Evolutionary conservation across 2,113 vertebrate genomes (phyloP), one percentile per base, ranked within the genome.

Genomic region (Tetrao urogallus): DNA sequence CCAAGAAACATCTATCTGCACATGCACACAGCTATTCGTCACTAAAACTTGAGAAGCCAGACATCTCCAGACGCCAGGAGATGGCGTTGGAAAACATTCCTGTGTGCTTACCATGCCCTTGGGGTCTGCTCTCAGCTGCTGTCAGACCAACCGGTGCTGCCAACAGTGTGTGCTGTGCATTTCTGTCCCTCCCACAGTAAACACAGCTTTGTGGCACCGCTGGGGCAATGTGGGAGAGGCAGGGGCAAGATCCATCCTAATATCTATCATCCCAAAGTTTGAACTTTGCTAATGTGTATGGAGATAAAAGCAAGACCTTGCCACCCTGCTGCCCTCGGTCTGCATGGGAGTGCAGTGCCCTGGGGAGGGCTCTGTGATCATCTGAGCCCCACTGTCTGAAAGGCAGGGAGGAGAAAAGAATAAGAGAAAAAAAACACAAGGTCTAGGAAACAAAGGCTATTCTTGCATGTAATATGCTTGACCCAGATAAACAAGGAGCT

Each of bases 1-100:
- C 7, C 50, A 22, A 75, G 25, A 93, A 93, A 40, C 38, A 92
- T 87, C 52, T 74, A 91, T 87, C 42, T 74, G 32, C 38, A 72
- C 8, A 10, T 86, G 54, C 21, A 65, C 19, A 66, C 6, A 73
- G 63, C 34, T 69, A 22, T 89, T 91, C 82, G 17, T 91, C 81
- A 93, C 38, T 10, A 15, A 43, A 86, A 34, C 28, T 10, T 30
- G 56, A 81, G 73, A 69, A 73, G 36, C n/a, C 38, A n/a, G 85
- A 76, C 82, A 58, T 66, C 15, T 87, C 63, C 0, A 0, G 28
- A 34, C 1, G 3, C 38, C n/a, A 69, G 71, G 36, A 85, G 32
- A 13, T 28, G 20, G 27, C 0, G 3, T 28, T 24, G 54, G 78
- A 87, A 85, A 87, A 79, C 48, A 76, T 20, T 4, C 0, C 48